phyloP scores from a whole-genome alignment of 30 jellyfish, hydroid and myxozoan genomes.

The Hydractinia echinata region DNA sequence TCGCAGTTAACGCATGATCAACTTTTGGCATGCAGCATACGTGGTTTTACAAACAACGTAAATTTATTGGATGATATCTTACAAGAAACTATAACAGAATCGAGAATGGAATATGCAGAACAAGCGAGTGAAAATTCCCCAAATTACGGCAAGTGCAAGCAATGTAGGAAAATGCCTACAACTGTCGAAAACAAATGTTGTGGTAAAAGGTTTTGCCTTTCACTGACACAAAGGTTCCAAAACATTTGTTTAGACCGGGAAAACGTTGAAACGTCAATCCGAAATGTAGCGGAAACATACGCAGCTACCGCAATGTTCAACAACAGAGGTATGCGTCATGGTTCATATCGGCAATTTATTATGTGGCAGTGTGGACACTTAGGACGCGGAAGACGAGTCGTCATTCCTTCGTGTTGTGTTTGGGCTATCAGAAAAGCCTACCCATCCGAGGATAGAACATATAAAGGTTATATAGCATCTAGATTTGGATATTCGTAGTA shows the following conservation, averaged over 20 bases:
- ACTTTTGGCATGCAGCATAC: too few species aligned
- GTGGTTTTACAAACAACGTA: too few species aligned
- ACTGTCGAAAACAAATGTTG: conserved; percentile 6
- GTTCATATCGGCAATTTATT: neutral
- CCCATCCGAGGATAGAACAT: neutral
- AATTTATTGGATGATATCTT: too few species aligned
- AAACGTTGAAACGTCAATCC: neutral
- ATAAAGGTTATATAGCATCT: neutral
- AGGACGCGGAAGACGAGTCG: neutral
- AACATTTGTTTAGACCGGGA: neutral
- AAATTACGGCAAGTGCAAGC: too few species aligned
- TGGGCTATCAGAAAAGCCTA: neutral
- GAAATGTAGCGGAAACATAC: conserved; percentile 7
- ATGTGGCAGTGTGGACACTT: conserved; percentile 2
- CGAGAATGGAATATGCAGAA: too few species aligned
- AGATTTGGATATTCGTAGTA: too few species aligned
- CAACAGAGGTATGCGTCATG: conserved; percentile 1
- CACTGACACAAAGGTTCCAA: neutral
- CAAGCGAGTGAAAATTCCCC: too few species aligned
- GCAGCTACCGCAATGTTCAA: neutral
- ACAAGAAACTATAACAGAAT: too few species aligned
- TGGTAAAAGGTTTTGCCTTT: neutral
- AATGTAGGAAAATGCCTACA: too few species aligned
- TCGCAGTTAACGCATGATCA: too few species aligned
- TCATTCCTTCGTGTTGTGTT: conserved; percentile 6